A percentile compares a stretch with the other conserved stretches of the same genome.
These are phyloP conservation scores for Heliconius hewitsoni DNA, from an alignment of 1,140 invertebrate species.

Conservation along the genomic window DNA sequence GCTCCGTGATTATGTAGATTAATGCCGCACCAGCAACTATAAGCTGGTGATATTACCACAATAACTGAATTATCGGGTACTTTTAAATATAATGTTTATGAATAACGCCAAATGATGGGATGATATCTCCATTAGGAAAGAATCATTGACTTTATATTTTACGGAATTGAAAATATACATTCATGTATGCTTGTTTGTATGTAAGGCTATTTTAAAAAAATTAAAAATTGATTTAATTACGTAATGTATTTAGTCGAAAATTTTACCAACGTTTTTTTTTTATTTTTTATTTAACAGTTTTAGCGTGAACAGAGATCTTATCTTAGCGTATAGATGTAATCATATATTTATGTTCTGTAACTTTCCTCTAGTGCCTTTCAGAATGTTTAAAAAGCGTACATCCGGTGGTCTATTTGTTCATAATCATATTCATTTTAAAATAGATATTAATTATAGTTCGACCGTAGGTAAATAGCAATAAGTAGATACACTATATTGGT, in stretches of 20 bases:
- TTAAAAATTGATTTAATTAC: too few relatives aligned
- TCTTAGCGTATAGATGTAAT: not conserved
- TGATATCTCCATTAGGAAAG: too few relatives aligned
- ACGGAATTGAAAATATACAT: too few relatives aligned
- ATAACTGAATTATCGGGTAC: not conserved
- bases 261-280: too few relatives aligned
- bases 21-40: too few relatives aligned
- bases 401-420: slow-evolving; percentile 10
- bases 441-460: not conserved
- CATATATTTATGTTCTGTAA: not conserved
- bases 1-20: not conserved
- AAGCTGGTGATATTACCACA: not conserved
- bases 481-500: not conserved
- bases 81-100: too few relatives aligned
- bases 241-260: too few relatives aligned
- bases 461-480: not conserved
- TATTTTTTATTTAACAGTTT: not conserved
- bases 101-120: too few relatives aligned
- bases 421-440: not conserved
- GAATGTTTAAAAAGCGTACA: slow-evolving; percentile 26
- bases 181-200: too few relatives aligned
- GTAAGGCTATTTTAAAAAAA: too few relatives aligned
- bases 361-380: slow-evolving; percentile 6
- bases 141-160: too few relatives aligned
- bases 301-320: not conserved